These are phyloP conservation scores for Cheilinus undulatus DNA, from an alignment of 2,113 vertebrate genomes.

Conservation along the genomic window DNA sequence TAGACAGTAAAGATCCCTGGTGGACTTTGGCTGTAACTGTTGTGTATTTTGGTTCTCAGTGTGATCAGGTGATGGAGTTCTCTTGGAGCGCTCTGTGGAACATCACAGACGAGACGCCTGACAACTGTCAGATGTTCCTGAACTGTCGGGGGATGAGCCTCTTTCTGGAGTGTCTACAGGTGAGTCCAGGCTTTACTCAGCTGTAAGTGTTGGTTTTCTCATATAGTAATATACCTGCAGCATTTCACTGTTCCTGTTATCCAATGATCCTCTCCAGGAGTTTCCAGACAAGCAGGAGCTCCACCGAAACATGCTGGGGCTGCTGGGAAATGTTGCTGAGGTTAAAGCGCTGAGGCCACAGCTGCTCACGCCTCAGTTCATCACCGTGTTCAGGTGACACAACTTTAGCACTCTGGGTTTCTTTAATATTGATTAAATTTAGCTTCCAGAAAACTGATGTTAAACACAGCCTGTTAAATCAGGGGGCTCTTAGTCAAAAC, in stretches of 20 bases:
- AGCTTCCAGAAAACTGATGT: too few relatives aligned
- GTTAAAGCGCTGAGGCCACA: slow-evolving; percentile 93
- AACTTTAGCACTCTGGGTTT: too few relatives aligned
- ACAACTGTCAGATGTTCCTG: slow-evolving; percentile 99
- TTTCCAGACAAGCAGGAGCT: slow-evolving; percentile 99
- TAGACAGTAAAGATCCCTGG: too few relatives aligned
- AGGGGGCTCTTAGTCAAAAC: too few relatives aligned
- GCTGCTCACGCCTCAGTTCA: slow-evolving; percentile 96
- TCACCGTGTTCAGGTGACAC: slow-evolving; percentile 93
- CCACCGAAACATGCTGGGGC: slow-evolving; percentile 97
- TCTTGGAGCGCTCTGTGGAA: slow-evolving; percentile 99
- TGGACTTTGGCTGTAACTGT: too few relatives aligned
- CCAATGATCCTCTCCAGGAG: slow-evolving; percentile 79
- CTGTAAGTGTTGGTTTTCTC: not conserved
- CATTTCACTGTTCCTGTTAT: not conserved
- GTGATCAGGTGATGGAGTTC: slow-evolving; percentile 99
- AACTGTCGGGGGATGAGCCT: slow-evolving; percentile 96
- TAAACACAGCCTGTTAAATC: too few relatives aligned
- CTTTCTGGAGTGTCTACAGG: slow-evolving; percentile 96
- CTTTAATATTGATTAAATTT: too few relatives aligned
- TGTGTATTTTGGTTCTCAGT: slow-evolving; percentile 78
- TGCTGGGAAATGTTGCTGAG: slow-evolving; percentile 96
- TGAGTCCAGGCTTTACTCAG: slow-evolving; percentile 58
- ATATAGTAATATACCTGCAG: not conserved
- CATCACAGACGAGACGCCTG: slow-evolving; percentile 97